phyloP scores from a whole-genome alignment of 1,140 invertebrate genomes.

The Mactra quadrangularis region DNA sequence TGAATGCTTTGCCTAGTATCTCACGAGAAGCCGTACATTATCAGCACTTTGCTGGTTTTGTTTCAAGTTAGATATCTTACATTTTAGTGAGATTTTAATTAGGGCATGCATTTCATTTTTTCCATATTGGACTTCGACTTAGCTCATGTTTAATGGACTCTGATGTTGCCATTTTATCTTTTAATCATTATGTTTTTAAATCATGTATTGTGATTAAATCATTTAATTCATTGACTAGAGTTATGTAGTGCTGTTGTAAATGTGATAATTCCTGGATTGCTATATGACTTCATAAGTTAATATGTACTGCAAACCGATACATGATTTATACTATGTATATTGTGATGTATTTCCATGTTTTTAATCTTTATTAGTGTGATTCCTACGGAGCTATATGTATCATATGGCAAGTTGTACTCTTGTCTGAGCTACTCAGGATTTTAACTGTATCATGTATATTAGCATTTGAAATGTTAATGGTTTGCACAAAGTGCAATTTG shows the following conservation, averaged over 20 bases:
- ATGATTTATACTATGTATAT: slow-evolving; percentile 45
- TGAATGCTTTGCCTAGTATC: slow-evolving; percentile 64
- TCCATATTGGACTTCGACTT: slow-evolving; percentile 32
- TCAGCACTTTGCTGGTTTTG: slow-evolving; percentile 69
- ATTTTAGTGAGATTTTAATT: slow-evolving; percentile 27
- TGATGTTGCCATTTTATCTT: slow-evolving; percentile 46
- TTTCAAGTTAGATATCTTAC: slow-evolving; percentile 63
- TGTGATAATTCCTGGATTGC: slow-evolving; percentile 50
- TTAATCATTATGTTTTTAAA: slow-evolving; percentile 29
- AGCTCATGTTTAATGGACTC: slow-evolving; percentile 58
- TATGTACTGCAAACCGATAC: slow-evolving; percentile 12
- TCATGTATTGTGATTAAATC: slow-evolving; percentile 57
- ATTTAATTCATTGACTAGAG: not conserved
- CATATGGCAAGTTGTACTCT: slow-evolving; percentile 26
- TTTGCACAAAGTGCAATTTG: slow-evolving; percentile 44
- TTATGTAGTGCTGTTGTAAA: slow-evolving; percentile 54
- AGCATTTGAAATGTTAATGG: slow-evolving; percentile 45
- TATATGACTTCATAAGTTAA: slow-evolving; percentile 22
- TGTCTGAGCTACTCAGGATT: slow-evolving; percentile 57
- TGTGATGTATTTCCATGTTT: slow-evolving; percentile 41
- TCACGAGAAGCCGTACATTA: slow-evolving; percentile 57
- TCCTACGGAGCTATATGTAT: slow-evolving; percentile 44
- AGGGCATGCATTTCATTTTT: slow-evolving; percentile 46
- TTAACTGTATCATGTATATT: slow-evolving; percentile 51
- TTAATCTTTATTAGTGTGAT: slow-evolving; percentile 63